Evolutionary conservation across 2,888 invertebrate species (phyloP).

Genomic region (Seira ritae): DNA sequence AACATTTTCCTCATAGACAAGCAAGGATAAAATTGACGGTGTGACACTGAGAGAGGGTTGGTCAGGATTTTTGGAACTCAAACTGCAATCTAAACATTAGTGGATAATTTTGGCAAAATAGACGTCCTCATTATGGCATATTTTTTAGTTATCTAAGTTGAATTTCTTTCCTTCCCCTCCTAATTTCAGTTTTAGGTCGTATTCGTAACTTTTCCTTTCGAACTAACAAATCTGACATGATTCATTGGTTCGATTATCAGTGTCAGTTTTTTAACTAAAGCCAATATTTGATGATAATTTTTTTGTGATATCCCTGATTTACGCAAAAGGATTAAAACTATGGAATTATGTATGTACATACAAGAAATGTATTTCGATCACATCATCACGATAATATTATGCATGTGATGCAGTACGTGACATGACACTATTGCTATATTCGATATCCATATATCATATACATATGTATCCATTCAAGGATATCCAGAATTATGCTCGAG

Average conservation of each 20-base stretch:
- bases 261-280: not conserved
- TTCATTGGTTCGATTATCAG: not conserved
- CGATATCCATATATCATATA: not conserved
- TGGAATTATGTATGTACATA: not conserved
- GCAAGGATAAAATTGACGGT: too few species aligned
- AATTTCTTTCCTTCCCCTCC: not conserved
- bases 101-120: not conserved
- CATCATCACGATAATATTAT: not conserved
- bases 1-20: too few species aligned
- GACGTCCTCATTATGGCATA: not conserved
- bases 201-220: not conserved
- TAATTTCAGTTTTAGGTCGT: not conserved
- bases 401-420: not conserved
- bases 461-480: not conserved
- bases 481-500: not conserved
- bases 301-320: conserved; percentile 1
- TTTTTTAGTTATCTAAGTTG: not conserved
- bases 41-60: too few species aligned
- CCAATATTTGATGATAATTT: conserved; percentile 16
- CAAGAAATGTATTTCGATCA: too few species aligned
- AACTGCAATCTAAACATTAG: too few species aligned
- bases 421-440: not conserved
- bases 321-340: conserved; percentile 19
- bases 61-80: too few species aligned
- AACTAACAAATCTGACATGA: not conserved